A percentile compares a stretch with the other conserved stretches of the same genome.
phyloP scores from a whole-genome alignment of 1,140 invertebrate genomes.

The Pachyrhynchus sulphureomaculatus region DNA sequence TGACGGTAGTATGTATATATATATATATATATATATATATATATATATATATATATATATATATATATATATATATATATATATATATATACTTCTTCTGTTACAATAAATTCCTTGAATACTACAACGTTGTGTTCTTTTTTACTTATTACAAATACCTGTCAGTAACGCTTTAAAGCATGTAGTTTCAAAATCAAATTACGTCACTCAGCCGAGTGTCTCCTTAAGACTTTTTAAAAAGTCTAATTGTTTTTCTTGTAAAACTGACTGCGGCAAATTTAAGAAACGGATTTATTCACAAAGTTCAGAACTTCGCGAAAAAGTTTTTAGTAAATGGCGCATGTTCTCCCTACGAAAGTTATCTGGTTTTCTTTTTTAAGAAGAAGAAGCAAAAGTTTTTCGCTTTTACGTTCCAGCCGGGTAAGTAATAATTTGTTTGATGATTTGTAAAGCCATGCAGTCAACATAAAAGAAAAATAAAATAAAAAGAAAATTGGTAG shows the following conservation, averaged over 20 bases:
- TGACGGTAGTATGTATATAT: too few relatives aligned
- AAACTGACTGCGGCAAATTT: slow-evolving; percentile 29
- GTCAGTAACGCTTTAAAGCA: not conserved
- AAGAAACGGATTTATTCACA: slow-evolving; percentile 28
- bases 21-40: too few relatives aligned
- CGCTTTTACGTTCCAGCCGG: slow-evolving; percentile 4
- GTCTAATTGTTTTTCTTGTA: slow-evolving; percentile 32
- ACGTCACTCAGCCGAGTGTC: slow-evolving; percentile 3
- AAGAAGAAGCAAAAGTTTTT: slow-evolving; percentile 6
- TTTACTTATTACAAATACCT: too few relatives aligned
- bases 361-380: slow-evolving; percentile 16
- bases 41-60: too few relatives aligned
- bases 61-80: too few relatives aligned
- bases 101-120: too few relatives aligned
- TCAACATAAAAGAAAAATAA: not conserved
- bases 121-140: too few relatives aligned
- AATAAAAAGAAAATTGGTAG: not conserved
- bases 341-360: slow-evolving; percentile 17
- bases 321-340: slow-evolving; percentile 29
- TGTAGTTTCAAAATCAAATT: slow-evolving; percentile 14
- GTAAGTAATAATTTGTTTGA: slow-evolving; percentile 5
- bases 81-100: too few relatives aligned
- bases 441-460: slow-evolving; percentile 11
- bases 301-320: slow-evolving; percentile 24
- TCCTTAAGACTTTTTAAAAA: slow-evolving; percentile 8